Conservation (phyloP, 2,113 vertebrate species). For the Cisticola juncidis region DNA sequence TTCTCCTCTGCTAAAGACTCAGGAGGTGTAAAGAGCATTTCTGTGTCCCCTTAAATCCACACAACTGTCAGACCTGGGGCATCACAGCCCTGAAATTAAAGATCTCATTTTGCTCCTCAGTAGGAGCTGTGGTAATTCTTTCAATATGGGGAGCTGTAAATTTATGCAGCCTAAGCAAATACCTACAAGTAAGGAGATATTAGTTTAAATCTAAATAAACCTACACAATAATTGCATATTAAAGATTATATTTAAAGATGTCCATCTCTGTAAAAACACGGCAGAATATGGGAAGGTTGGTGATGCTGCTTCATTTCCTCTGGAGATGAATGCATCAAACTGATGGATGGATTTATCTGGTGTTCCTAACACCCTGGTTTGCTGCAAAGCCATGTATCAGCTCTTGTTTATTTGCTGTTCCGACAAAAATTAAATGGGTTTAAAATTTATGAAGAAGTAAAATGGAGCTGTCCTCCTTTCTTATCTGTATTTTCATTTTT, state of each 20-base stretch:
- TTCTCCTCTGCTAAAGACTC: background rate
- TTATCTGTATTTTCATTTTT: background rate
- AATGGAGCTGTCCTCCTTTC: accelerated
- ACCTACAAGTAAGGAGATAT: background rate
- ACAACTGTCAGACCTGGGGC: background rate
- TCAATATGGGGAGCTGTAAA: background rate
- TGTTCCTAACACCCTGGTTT: background rate
- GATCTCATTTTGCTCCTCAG: background rate
- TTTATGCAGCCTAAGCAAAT: background rate
- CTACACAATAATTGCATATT: background rate
- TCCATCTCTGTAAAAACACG: background rate
- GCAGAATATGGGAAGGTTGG: background rate
- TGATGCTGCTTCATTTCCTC: background rate
- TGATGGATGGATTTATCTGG: background rate
- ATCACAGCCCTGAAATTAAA: background rate
- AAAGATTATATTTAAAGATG: background rate
- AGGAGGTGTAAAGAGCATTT: background rate
- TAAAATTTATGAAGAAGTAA: background rate
- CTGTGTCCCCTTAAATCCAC: background rate
- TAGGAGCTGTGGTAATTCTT: background rate
- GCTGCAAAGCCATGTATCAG: background rate
- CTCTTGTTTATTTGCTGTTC: background rate
- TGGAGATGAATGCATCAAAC: background rate
- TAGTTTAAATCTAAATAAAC: background rate
- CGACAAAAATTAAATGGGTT: background rate